A percentile compares a stretch with the other conserved stretches of the same genome.
Conservation (phyloP, 2,113 vertebrate species). For the Perognathus longimembris region DNA sequence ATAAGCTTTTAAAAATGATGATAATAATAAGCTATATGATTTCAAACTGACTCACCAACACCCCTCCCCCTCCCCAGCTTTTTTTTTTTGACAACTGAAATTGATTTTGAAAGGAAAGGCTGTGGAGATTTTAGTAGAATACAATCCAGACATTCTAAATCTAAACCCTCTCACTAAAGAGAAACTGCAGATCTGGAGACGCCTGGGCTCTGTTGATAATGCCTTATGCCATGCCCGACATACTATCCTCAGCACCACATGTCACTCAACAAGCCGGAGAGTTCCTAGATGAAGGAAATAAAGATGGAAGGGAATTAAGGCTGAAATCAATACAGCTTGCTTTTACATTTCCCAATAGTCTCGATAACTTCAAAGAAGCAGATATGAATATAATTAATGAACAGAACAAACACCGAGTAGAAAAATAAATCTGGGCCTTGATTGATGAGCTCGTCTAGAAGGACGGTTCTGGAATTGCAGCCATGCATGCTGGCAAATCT, state of each 20-base stretch:
- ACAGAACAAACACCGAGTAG: constrained; percentile 84
- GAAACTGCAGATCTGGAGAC: constrained; percentile 44
- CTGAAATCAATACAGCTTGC: constrained; percentile 88
- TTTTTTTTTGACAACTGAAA: constrained; percentile 77
- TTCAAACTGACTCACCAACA: constrained; percentile 78
- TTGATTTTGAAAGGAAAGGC: constrained; percentile 81
- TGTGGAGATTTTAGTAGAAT: constrained; percentile 75
- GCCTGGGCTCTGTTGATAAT: constrained; percentile 69
- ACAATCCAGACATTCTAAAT: constrained; percentile 79
- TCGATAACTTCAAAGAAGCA: constrained; percentile 88
- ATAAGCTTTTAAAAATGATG: constrained; percentile 77
- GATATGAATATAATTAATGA: constrained; percentile 90
- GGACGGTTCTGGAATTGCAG: constrained; percentile 72
- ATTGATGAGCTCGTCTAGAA: constrained; percentile 31
- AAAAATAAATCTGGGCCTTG: constrained; percentile 71
- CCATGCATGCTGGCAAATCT: constrained; percentile 67
- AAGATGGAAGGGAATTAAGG: constrained; percentile 84
- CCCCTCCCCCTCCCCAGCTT: not conserved
- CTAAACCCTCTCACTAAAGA: constrained; percentile 70
- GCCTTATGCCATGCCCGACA: constrained; percentile 38
- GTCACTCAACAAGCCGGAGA: constrained; percentile 73
- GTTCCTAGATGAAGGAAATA: constrained; percentile 80
- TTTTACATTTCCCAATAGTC: constrained; percentile 88
- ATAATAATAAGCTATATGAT: constrained; percentile 82
- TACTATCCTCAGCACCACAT: constrained; percentile 70